Evolutionary conservation across 1,140 invertebrate species (phyloP), one percentile per base, ranked within the genome.

Genomic region (Leptinotarsa texana): DNA sequence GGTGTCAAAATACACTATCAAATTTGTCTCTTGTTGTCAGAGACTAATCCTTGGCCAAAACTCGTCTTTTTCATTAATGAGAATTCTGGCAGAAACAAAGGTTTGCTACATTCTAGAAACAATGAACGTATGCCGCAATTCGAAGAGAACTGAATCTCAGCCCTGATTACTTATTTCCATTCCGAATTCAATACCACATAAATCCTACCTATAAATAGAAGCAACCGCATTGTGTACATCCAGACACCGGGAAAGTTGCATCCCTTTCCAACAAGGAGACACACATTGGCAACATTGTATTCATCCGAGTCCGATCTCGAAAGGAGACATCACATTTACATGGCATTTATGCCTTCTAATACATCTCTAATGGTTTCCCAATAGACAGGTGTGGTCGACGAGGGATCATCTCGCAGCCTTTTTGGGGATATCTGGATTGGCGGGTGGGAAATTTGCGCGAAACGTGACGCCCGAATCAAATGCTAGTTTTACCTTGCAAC

Each of bases 301-400:
- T 57, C 51, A 17, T 0, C 6, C 15, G 17, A 15, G 51, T 57
- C 51, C 17, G 51, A 57, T 57, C 51, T 57, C 51, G 15, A 22
- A 22, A 42, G 21, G 24, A 69, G 21, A 69, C 68, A 21, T 69
- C 27, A 42, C 68, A 69, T 69, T 42, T 69, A 69, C 13, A 69
- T 69, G 68, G 68, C 27, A 33, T 49, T 42, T 69, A 49, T 69
- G 33, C 17, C 27, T 49, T 73, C 74, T 75, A 75, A 75, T 75
- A 15, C 51, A 57, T 57, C 51, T 57, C 51, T 57, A 57, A 57
- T 57, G 74, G 71, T 75, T 75, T 75, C 74, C 74, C 74, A 57
- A 75, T 75, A 73, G 74, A 75, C 74, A 75, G 62, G 74, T 73
- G 74, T 27, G 63, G 63, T 33, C 63, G 63, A 22, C 21, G 15